A percentile compares a stretch with the other conserved stretches of the same genome.
Evolutionary conservation across 2,888 invertebrate species (phyloP).

Genomic region (Nasonovia ribisnigri): DNA sequence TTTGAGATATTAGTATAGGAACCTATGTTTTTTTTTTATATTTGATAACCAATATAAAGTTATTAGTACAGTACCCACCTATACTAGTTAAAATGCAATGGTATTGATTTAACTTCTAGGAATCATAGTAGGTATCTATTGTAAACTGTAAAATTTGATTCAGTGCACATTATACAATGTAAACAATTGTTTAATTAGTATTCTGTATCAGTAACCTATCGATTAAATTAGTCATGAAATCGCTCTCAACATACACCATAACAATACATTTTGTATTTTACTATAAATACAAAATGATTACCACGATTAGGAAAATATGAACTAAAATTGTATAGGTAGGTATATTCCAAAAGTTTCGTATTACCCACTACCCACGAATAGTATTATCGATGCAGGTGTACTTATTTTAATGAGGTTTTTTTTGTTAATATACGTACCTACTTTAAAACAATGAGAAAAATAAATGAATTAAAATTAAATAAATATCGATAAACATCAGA

Average conservation of each 20-base stretch:
- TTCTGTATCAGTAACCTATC: neutral
- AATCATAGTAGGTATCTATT: neutral
- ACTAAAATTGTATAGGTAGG: too few relatives aligned
- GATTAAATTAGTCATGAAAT: neutral
- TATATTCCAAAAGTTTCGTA: too few relatives aligned
- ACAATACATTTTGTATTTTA: too few relatives aligned
- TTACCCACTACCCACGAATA: too few relatives aligned
- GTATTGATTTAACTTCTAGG: neutral
- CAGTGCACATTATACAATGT: neutral
- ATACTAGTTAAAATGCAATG: neutral
- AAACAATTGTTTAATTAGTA: slow-evolving; percentile 13
- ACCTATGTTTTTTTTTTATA: neutral
- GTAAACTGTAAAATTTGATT: neutral
- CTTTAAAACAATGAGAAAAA: too few relatives aligned
- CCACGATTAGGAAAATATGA: too few relatives aligned
- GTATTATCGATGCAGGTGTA: too few relatives aligned
- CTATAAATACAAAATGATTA: too few relatives aligned
- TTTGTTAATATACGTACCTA: too few relatives aligned
- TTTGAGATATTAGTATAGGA: neutral
- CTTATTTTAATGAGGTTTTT: too few relatives aligned
- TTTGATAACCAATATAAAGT: neutral
- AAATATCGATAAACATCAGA: too few relatives aligned
- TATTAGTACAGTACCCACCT: neutral
- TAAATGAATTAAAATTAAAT: too few relatives aligned
- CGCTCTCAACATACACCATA: neutral